Conservation (phyloP, 2,888 invertebrate genomes). For the Drosophila melanosoma region DNA sequence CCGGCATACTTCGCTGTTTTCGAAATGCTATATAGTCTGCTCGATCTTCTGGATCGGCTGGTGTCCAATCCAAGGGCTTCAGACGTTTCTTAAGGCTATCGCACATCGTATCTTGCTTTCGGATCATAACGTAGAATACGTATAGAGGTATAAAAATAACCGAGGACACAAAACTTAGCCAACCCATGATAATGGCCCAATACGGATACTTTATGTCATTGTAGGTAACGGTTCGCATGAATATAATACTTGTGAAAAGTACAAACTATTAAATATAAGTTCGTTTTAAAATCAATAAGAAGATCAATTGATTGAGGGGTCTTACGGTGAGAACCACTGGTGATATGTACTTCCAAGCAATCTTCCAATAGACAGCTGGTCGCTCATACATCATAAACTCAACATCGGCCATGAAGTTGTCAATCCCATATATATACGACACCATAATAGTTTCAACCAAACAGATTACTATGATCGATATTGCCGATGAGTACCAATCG, state of each 20-base stretch:
- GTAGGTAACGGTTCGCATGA: conserved; percentile 87
- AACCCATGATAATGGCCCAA: conserved; percentile 87
- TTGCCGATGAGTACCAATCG: conserved; percentile 94
- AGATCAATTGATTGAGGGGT: not conserved
- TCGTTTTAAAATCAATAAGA: too few species aligned
- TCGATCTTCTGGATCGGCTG: conserved; percentile 83
- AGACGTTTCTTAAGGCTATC: conserved; percentile 83
- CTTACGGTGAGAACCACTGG: conserved; percentile 89
- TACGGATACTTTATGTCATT: conserved; percentile 85
- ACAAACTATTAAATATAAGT: conserved; percentile 84
- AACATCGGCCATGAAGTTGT: conserved; percentile 88
- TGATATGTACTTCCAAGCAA: conserved; percentile 90
- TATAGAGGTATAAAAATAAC: conserved; percentile 91
- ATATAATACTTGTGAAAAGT: conserved; percentile 87
- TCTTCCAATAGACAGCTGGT: conserved; percentile 88
- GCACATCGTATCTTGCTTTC: conserved; percentile 78
- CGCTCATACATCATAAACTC: conserved; percentile 90
- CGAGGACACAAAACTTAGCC: conserved; percentile 89
- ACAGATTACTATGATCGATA: conserved; percentile 91
- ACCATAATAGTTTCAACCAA: conserved; percentile 92
- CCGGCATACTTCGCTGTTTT: conserved; percentile 33
- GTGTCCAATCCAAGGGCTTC: conserved; percentile 87
- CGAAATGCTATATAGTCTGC: conserved; percentile 67
- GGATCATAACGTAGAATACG: conserved; percentile 86
- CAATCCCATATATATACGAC: conserved; percentile 92